Evolutionary conservation across 2,888 invertebrate genomes (phyloP).

Genomic region (Leptinotarsa rubiginosa): DNA sequence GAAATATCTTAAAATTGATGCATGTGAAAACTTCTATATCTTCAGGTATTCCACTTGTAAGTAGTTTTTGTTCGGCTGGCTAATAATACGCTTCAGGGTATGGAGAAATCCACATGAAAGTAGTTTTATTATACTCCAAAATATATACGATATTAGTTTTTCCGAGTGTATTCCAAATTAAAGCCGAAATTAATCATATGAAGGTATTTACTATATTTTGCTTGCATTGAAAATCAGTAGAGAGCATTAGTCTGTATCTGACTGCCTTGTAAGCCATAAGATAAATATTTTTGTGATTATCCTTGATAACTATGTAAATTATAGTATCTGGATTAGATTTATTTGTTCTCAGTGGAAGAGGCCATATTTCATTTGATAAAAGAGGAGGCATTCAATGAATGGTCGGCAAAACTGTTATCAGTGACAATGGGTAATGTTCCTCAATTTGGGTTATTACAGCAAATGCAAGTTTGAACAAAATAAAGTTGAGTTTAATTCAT

Average conservation of each 20-base stretch:
- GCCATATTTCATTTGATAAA: no score
- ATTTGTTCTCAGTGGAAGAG: no score
- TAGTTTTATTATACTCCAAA: not conserved
- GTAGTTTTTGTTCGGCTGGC: not conserved
- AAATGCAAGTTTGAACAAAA: no score
- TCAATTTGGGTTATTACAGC: no score
- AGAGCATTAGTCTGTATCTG: constrained; percentile 8
- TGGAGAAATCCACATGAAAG: not conserved
- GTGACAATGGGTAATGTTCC: no score
- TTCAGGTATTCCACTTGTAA: no score
- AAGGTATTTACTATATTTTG: not conserved
- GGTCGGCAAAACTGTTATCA: no score
- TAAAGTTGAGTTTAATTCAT: no score
- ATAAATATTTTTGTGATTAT: not conserved
- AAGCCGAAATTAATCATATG: not conserved
- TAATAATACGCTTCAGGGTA: constrained; percentile 14
- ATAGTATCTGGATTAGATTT: not conserved
- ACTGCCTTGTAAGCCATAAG: not conserved
- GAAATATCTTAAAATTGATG: no score
- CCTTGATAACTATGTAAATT: not conserved
- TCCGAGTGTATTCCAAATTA: no score
- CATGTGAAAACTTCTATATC: no score
- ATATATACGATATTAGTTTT: not conserved
- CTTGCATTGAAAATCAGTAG: not conserved
- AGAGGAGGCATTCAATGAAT: no score